Percentiles rank a stretch among this genome's conserved stretches.
phyloP scores from a whole-genome alignment of 2,113 vertebrate genomes.

The Agapornis roseicollis region DNA sequence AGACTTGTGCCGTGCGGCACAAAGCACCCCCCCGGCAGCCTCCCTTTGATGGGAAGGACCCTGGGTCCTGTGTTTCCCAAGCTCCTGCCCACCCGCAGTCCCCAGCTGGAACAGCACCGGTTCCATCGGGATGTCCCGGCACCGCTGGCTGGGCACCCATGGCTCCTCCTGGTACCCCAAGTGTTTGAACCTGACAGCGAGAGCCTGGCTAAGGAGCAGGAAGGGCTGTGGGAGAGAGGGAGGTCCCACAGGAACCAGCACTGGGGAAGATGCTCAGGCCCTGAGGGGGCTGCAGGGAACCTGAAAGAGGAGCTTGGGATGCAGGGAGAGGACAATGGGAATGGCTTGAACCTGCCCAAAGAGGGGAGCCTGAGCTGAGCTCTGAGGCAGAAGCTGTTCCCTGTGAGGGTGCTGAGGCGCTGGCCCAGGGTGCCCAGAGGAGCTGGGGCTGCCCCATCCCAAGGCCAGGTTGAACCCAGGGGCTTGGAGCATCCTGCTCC shows the following conservation, averaged over 20 bases:
- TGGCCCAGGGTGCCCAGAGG: too few species aligned
- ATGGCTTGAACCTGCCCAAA: not conserved
- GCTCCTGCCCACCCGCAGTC: not conserved
- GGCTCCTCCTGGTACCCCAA: not conserved
- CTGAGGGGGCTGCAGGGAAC: not conserved
- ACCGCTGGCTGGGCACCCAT: not conserved
- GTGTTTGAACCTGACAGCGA: not conserved
- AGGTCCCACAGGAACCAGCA: not conserved
- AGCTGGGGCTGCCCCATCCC: not conserved
- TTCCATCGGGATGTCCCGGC: fast-evolving
- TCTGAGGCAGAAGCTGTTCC: too few species aligned
- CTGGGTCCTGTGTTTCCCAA: not conserved
- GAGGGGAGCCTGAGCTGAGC: too few species aligned
- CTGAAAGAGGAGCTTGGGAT: not conserved
- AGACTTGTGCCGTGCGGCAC: not conserved
- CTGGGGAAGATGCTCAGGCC: not conserved
- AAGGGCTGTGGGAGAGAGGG: not conserved
- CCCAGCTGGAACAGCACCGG: not conserved
- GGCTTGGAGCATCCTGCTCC: fast-evolving
- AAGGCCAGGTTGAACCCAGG: not conserved
- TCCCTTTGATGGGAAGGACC: not conserved
- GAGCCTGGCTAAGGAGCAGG: not conserved
- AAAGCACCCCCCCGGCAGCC: not conserved
- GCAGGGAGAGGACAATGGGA: not conserved
- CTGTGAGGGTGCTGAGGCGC: too few species aligned